Percentiles rank a stretch among this genome's conserved stretches.
Conservation (phyloP, 2,888 invertebrate genomes). For the Orthonychiurus folsomi region DNA sequence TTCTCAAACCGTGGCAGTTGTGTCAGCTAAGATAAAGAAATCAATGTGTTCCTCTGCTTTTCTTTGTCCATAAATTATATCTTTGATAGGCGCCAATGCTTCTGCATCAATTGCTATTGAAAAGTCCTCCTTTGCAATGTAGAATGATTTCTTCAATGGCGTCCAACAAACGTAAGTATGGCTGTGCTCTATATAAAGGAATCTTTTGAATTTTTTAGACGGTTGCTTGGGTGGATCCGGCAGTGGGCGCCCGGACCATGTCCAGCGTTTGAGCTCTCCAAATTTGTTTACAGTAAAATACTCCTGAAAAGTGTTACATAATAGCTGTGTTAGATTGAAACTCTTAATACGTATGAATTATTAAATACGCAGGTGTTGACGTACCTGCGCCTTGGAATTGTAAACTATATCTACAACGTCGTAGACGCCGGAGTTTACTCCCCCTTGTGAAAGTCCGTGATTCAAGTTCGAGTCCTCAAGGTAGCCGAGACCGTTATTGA, state of each 20-base stretch:
- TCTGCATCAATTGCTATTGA: slow-evolving; percentile 33
- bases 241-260: slow-evolving; percentile 30
- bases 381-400: slow-evolving; percentile 30
- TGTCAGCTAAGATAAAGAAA: slow-evolving; percentile 32
- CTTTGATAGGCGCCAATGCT: slow-evolving; percentile 28
- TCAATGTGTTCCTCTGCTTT: slow-evolving; percentile 24
- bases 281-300: slow-evolving; percentile 33
- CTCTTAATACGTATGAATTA: not conserved
- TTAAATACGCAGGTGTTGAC: too few species aligned
- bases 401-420: slow-evolving; percentile 33
- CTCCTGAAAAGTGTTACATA: slow-evolving; percentile 22
- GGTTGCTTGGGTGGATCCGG: slow-evolving; percentile 19
- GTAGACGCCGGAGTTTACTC: slow-evolving; percentile 30
- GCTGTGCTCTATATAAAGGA: slow-evolving; percentile 30
- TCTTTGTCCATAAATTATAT: slow-evolving; percentile 13
- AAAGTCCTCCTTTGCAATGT: slow-evolving; percentile 35
- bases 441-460: slow-evolving; percentile 37
- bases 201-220: slow-evolving; percentile 28
- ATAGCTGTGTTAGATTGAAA: not conserved
- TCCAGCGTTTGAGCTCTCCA: slow-evolving; percentile 30
- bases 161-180: slow-evolving; percentile 33
- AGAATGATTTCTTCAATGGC: slow-evolving; percentile 32
- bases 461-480: slow-evolving; percentile 34
- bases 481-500: slow-evolving; percentile 34
- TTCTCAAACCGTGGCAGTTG: slow-evolving; percentile 32